Conservation (phyloP, 2,113 vertebrate genomes). For the Centropus bengalensis region DNA sequence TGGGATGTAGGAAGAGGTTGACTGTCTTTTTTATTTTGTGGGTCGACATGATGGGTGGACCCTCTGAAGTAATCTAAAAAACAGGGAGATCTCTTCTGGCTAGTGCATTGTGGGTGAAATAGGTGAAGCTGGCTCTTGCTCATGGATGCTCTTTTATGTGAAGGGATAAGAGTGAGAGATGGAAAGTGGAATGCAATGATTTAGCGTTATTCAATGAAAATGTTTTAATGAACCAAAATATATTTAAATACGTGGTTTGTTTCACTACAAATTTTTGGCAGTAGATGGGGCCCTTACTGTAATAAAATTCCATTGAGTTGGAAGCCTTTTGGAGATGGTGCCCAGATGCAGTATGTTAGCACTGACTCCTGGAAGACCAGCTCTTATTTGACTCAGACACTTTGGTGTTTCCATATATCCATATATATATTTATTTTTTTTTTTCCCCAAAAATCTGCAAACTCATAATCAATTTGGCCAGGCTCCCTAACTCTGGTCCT, state of each 20-base stretch:
- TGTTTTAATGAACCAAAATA: conserved; percentile 1
- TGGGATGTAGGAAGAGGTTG: neutral
- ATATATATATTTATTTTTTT: too few species aligned
- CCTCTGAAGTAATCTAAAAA: neutral
- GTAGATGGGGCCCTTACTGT: conserved; percentile 67
- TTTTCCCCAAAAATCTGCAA: neutral
- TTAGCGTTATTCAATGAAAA: neutral
- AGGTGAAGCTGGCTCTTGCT: neutral
- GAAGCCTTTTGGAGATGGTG: conserved; percentile 10
- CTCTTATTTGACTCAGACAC: neutral
- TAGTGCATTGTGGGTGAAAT: neutral
- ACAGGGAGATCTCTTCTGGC: neutral
- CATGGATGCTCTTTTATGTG: neutral
- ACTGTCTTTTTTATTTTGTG: neutral
- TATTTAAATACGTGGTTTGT: neutral
- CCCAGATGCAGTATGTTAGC: neutral
- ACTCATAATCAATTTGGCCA: fast-evolving
- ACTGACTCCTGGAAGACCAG: neutral
- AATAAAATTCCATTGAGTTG: neutral
- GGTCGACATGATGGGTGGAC: neutral
- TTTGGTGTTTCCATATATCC: neutral
- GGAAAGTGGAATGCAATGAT: neutral
- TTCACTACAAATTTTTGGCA: conserved; percentile 59
- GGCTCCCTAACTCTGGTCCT: neutral
- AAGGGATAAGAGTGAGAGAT: neutral